Evolutionary conservation across 2,888 invertebrate species (phyloP).

Genomic region (Andrena fulva): DNA sequence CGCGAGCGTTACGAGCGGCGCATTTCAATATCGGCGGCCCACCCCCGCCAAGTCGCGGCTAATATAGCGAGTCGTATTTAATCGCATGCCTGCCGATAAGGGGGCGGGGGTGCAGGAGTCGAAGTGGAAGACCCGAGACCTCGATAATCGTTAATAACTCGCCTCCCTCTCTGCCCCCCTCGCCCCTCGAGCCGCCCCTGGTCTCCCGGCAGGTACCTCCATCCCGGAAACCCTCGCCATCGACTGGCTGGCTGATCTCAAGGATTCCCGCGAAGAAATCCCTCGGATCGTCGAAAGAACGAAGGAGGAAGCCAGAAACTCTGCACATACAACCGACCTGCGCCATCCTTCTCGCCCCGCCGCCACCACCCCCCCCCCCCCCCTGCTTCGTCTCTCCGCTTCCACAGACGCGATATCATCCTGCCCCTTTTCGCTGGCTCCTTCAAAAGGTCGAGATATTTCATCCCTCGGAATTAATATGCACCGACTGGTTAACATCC

Average conservation of each 20-base stretch:
- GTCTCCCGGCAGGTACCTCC: conserved; percentile 5
- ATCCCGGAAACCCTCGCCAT: conserved; percentile 50
- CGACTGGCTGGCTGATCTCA: conserved; percentile 61
- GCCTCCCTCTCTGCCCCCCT: conserved; percentile 21
- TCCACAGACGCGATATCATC: conserved; percentile 16
- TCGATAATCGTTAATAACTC: conserved; percentile 78
- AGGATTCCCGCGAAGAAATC: conserved; percentile 72
- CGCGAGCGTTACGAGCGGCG: conserved; percentile 50
- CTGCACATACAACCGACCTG: conserved; percentile 22
- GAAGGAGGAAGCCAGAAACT: conserved; percentile 46
- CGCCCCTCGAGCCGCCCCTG: conserved; percentile 5
- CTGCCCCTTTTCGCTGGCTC: conserved; percentile 47
- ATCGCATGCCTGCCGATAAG: conserved; percentile 59
- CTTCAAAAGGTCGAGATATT: conserved; percentile 75
- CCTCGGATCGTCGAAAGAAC: conserved; percentile 53
- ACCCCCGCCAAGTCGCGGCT: conserved; percentile 26
- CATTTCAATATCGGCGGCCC: conserved; percentile 65
- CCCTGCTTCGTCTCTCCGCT: background rate
- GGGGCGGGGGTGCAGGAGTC: conserved; percentile 13
- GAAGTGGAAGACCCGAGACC: conserved; percentile 59
- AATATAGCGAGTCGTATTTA: conserved; percentile 68
- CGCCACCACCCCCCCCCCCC: background rate
- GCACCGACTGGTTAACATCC: conserved; percentile 76
- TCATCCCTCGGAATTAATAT: conserved; percentile 75
- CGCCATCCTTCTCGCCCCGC: too few relatives aligned